Base-by-base conservation (phyloP, 2,888 invertebrate species). In the Masnerella sp. region DNA sequence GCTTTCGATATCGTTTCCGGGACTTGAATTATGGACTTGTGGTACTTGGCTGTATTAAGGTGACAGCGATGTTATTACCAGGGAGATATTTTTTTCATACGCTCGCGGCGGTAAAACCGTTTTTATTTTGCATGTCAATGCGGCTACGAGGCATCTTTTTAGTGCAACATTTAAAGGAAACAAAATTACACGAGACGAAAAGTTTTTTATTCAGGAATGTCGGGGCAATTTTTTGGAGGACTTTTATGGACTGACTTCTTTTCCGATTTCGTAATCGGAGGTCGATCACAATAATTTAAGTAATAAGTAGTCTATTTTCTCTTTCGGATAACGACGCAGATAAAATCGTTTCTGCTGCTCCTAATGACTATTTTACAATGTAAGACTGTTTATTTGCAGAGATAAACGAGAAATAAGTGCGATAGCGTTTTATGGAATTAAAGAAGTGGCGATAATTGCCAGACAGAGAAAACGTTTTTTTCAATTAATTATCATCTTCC, bases 1-100 rank as follows among this genome's bases (percentile, higher is more conserved):
- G 54, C 65, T 68, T 67, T 69, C 65, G 65, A 64, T 75, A 75
- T 67, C 58, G 58, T 75, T 75, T 62, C 71, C 67, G 56, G 58
- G 67, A 54, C 59, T 75, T 67, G 56, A 71, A 59, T 65, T 52
- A 72, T 67, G 28, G 36, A 59, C 65, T 58, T 51, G 54, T 18
- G 52, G 64, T 65, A 65, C 72, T 72, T 61, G 38, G 61, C 30
- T 34, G 45, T 42, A 68, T 73, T 56, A 61, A 68, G 51, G 52
- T 61, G 59, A 69, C 61, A 62, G 61, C 34, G 32, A 56, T 56
- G 61, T 62, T 73, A 73, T 73, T 62, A 34, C 62, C 56, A 20
- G 20, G 17, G 12, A 18, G 9, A 38, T 49, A 65, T 40, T 49
- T 56, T 65, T 40, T 51, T 49, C 15, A 49, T 49, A 32, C 17